Percentiles rank a stretch among this genome's conserved stretches.
These are phyloP conservation scores for Gymnobelideus leadbeateri DNA, from an alignment of 2,113 vertebrate genomes.

Conservation along the genomic window DNA sequence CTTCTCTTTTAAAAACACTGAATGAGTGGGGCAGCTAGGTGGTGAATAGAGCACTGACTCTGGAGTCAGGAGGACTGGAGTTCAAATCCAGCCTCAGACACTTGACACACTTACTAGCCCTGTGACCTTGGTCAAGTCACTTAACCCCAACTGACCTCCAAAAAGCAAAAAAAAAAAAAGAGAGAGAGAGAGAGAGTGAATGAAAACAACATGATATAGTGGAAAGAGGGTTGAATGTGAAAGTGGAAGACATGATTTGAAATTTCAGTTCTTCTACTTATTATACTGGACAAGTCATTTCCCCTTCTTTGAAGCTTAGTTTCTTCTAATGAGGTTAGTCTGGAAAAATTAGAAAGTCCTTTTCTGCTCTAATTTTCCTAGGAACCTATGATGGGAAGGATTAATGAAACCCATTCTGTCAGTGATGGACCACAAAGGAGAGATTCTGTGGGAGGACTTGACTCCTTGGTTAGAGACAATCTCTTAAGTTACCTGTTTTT, in stretches of 20 bases:
- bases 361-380: neutral
- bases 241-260: neutral
- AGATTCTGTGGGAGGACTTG: neutral
- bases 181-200: too few relatives aligned
- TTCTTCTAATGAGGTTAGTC: neutral
- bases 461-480: neutral
- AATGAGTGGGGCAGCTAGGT: too few relatives aligned
- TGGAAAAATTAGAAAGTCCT: neutral
- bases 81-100: too few relatives aligned
- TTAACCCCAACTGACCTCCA: too few relatives aligned
- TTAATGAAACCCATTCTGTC: neutral
- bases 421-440: neutral
- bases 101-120: too few relatives aligned
- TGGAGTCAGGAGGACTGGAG: too few relatives aligned
- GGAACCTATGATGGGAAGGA: neutral
- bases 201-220: neutral
- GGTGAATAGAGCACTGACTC: too few relatives aligned
- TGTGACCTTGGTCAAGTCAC: too few relatives aligned
- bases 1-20: neutral
- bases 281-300: neutral
- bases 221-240: neutral
- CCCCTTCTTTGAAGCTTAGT: neutral
- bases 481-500: neutral
- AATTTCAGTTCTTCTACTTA: neutral
- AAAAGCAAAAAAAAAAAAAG: neutral